These are phyloP conservation scores for Caenorhabditis sp. DNA, from an alignment of 2,888 invertebrate genomes.

Conservation along the genomic window DNA sequence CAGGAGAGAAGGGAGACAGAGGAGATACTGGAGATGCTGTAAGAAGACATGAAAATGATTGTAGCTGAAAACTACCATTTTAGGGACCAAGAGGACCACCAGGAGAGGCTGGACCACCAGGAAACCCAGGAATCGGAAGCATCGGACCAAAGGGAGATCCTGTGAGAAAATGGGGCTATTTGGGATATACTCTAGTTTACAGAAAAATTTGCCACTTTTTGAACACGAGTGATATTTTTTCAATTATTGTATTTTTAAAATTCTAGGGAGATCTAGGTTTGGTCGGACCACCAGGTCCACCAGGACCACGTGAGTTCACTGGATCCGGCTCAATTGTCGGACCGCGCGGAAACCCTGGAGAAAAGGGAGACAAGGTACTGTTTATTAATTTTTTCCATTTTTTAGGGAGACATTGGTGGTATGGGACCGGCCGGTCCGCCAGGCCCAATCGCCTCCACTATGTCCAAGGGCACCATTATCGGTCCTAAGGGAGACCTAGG, in stretches of 20 bases:
- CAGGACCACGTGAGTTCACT: constrained; percentile 82
- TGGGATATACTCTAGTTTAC: constrained; percentile 15
- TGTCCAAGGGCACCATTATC: constrained; percentile 81
- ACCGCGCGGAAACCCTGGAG: constrained; percentile 78
- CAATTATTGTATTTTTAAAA: constrained; percentile 56
- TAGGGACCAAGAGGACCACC: constrained; percentile 83
- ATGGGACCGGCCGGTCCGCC: constrained; percentile 81
- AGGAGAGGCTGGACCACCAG: constrained; percentile 83
- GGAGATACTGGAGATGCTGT: constrained; percentile 82
- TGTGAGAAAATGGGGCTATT: constrained; percentile 74
- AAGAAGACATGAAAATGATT: constrained; percentile 39
- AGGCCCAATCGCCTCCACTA: constrained; percentile 77
- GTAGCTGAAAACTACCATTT: not conserved
- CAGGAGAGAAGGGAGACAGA: constrained; percentile 83
- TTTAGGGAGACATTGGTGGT: constrained; percentile 81
- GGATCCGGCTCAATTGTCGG: constrained; percentile 80
- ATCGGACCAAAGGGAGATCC: constrained; percentile 84
- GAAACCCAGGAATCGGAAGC: constrained; percentile 83
- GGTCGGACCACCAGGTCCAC: constrained; percentile 84
- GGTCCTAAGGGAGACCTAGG: constrained; percentile 86
- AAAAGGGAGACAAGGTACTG: constrained; percentile 81
- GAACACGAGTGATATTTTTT: constrained; percentile 9
- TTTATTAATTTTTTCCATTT: constrained; percentile 62
- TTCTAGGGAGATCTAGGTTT: constrained; percentile 82
- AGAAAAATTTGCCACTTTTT: not conserved